phyloP scores from a whole-genome alignment of 2,113 vertebrate genomes.

The Arvicanthis niloticus region DNA sequence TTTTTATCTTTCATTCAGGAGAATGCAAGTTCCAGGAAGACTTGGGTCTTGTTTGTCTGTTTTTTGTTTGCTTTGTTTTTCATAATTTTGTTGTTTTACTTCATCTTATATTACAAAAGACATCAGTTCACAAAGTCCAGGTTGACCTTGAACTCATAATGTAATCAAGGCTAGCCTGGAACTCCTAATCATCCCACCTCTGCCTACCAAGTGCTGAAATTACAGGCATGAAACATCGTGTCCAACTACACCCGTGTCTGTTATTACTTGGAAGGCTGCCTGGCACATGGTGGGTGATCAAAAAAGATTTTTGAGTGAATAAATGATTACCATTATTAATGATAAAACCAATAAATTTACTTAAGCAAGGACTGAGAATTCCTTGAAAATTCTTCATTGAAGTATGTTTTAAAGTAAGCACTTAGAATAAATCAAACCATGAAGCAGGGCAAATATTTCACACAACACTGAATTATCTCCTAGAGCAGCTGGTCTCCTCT shows the following conservation, averaged over 20 bases:
- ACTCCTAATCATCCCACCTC: not conserved
- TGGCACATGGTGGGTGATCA: not conserved
- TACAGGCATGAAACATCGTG: not conserved
- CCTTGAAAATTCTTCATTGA: not conserved
- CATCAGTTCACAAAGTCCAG: too few species aligned
- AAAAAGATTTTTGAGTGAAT: constrained; percentile 2
- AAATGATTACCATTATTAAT: not conserved
- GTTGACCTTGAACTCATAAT: not conserved
- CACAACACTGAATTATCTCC: not conserved
- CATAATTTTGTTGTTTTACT: not conserved
- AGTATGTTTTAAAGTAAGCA: not conserved
- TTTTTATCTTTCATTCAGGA: constrained; percentile 18
- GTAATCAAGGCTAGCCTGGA: not conserved
- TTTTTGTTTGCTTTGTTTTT: not conserved
- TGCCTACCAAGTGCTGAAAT: not conserved
- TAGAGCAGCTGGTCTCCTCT: not conserved
- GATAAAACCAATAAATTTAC: not conserved
- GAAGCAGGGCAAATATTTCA: not conserved
- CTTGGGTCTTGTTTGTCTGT: not conserved
- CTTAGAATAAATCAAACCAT: constrained; percentile 4
- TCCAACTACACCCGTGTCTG: not conserved
- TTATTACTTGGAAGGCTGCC: not conserved
- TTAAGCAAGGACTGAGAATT: not conserved
- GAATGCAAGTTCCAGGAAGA: not conserved
- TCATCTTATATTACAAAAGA: not conserved